phyloP scores from a whole-genome alignment of 2,888 invertebrate species.

The Cephus rjabovi region DNA sequence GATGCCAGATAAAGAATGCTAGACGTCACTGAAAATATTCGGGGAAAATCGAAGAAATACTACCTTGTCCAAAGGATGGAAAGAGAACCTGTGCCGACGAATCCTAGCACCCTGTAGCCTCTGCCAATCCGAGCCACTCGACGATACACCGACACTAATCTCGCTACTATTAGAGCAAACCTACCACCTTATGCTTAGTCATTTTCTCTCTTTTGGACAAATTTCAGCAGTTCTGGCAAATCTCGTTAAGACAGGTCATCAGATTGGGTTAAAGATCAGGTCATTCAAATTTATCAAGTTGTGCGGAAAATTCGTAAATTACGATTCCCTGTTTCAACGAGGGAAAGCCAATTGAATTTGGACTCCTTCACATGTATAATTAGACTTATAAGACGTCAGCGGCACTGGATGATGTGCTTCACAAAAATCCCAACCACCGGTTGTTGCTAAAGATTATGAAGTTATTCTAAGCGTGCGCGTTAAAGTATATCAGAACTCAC shows the following conservation, averaged over 20 bases:
- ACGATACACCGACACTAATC: constrained; percentile 36
- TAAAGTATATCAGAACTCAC: constrained; percentile 64
- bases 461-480: not conserved
- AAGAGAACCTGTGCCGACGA: constrained; percentile 58
- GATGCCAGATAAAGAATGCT: not conserved
- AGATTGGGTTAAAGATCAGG: not conserved
- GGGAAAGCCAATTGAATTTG: not conserved
- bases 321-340: not conserved
- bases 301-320: not conserved
- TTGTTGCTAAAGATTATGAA: not conserved
- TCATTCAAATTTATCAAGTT: not conserved
- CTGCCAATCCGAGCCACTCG: constrained; percentile 44
- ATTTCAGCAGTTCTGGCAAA: not conserved
- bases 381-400: not conserved
- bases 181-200: constrained; percentile 30
- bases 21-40: constrained; percentile 13
- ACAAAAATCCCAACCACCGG: not conserved
- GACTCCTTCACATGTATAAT: not conserved
- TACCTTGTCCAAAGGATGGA: constrained; percentile 57
- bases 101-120: constrained; percentile 49
- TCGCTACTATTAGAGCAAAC: constrained; percentile 34
- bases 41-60: constrained; percentile 32
- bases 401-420: not conserved
- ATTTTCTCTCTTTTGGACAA: not conserved
- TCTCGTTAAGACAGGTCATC: not conserved